These are phyloP conservation scores for Hydractinia echinata DNA, from an alignment of 30 jellyfish, hydroid and myxozoan species.

Conservation along the genomic window DNA sequence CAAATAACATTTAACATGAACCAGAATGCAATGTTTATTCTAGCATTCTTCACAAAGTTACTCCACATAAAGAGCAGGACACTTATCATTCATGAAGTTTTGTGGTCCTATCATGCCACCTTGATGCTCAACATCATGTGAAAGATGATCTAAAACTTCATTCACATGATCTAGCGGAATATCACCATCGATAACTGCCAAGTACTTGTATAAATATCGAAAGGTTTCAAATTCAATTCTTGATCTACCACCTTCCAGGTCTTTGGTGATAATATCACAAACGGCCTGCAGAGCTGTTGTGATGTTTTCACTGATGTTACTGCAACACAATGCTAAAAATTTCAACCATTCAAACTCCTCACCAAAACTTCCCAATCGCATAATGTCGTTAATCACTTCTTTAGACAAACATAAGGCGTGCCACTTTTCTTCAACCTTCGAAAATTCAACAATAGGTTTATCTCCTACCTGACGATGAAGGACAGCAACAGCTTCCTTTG, in stretches of 20 bases:
- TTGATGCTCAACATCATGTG: constrained; percentile 67
- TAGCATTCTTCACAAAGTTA: no score
- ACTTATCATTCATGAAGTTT: constrained; percentile 68
- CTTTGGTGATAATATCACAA: constrained; percentile 85
- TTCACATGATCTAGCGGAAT: constrained; percentile 60
- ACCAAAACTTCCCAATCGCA: constrained; percentile 83
- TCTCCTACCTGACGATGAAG: constrained; percentile 92
- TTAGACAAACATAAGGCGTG: constrained; percentile 76
- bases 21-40: no score
- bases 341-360: constrained; percentile 89
- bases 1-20: no score
- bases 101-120: constrained; percentile 84
- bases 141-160: constrained; percentile 67
- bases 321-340: constrained; percentile 73
- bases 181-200: constrained; percentile 90
- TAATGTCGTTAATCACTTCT: constrained; percentile 39
- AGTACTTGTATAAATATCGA: constrained; percentile 57
- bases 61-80: constrained; percentile 51
- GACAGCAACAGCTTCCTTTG: constrained; percentile 85
- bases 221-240: constrained; percentile 60
- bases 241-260: constrained; percentile 95
- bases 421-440: constrained; percentile 90
- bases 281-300: constrained; percentile 58
- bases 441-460: constrained; percentile 78
- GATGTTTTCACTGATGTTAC: constrained; percentile 55